phyloP scores from a whole-genome alignment of 2,113 vertebrate species.

The Platanista minor region DNA sequence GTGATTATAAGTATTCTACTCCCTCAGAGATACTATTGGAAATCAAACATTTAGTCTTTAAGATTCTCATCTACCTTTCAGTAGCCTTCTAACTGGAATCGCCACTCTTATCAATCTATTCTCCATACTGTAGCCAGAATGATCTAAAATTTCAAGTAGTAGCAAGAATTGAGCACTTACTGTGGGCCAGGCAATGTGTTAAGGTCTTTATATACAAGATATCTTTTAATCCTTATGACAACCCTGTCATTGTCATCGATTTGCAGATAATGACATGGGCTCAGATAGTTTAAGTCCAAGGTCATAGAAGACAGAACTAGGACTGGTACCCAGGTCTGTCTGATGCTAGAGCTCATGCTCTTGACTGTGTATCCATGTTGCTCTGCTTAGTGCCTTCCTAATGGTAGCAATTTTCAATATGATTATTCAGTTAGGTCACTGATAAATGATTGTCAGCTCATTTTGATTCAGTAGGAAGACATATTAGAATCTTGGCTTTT shows the following conservation, averaged over 20 bases:
- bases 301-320: background rate
- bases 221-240: background rate
- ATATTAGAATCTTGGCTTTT: background rate
- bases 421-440: background rate
- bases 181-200: background rate
- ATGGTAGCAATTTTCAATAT: background rate
- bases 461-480: conserved; percentile 29
- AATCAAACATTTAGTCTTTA: background rate
- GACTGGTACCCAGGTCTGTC: background rate
- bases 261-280: background rate
- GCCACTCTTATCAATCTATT: background rate
- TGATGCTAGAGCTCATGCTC: background rate
- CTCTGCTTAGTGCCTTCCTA: background rate
- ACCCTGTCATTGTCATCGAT: background rate
- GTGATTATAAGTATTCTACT: background rate
- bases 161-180: background rate
- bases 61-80: background rate
- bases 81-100: background rate
- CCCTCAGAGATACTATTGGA: background rate
- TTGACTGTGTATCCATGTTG: background rate
- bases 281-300: background rate
- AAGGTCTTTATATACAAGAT: background rate
- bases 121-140: background rate
- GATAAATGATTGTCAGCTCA: conserved; percentile 30
- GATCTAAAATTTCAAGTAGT: conserved; percentile 3